These are phyloP conservation scores for Lasioglossum marginatum DNA, from an alignment of 2,888 invertebrate species.

Conservation along the genomic window DNA sequence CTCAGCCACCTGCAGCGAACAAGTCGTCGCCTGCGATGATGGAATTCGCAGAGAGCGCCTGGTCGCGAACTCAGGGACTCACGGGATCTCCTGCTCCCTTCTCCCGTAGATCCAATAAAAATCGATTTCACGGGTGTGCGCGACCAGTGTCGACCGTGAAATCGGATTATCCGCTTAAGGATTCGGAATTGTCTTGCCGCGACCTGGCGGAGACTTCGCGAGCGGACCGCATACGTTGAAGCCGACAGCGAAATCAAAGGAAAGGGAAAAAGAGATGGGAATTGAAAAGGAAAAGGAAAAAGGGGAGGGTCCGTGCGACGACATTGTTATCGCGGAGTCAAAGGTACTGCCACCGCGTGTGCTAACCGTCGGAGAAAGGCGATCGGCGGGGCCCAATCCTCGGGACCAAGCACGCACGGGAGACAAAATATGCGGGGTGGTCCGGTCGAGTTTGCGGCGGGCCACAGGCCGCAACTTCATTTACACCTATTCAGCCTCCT, in stretches of 20 bases:
- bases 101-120: slow-evolving; percentile 18
- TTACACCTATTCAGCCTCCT: slow-evolving; percentile 83
- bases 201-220: background rate
- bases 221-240: slow-evolving; percentile 24
- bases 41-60: background rate
- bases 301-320: slow-evolving; percentile 30
- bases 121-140: slow-evolving; percentile 14
- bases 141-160: slow-evolving; percentile 17
- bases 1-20: slow-evolving; percentile 14
- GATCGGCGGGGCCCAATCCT: slow-evolving; percentile 18
- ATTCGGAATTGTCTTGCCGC: slow-evolving; percentile 17
- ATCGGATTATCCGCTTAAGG: slow-evolving; percentile 21
- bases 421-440: slow-evolving; percentile 78
- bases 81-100: background rate
- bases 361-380: slow-evolving; percentile 38
- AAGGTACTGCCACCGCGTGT: slow-evolving; percentile 60
- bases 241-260: background rate
- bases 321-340: slow-evolving; percentile 47
- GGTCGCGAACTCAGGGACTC: background rate
- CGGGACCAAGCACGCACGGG: slow-evolving; percentile 51
- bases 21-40: background rate
- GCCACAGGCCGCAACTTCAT: slow-evolving; percentile 82
- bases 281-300: background rate
- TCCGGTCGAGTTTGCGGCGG: slow-evolving; percentile 72
- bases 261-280: background rate